Base-by-base conservation (phyloP, 2,888 invertebrate genomes). In the Brachylomia viminalis region DNA sequence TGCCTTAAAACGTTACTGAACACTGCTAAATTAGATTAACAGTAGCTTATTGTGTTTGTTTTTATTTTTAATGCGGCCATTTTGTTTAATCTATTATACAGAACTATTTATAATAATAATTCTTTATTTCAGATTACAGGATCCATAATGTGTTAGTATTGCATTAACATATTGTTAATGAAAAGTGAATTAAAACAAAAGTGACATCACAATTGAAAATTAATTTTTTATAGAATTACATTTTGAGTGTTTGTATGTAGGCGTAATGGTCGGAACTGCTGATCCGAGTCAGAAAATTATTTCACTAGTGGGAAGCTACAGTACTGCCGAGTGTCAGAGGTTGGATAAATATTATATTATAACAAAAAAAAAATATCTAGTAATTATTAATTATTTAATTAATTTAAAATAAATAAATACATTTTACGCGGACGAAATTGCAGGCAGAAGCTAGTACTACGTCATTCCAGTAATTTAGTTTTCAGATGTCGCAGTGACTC, bases 401-500 rank as follows among this genome's bases (percentile, higher is more conserved):
- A n/a, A n/a, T n/a, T n/a, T n/a, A n/a, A n/a, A n/a, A n/a, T n/a
- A n/a, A n/a, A n/a, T n/a, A n/a, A n/a, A n/a, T n/a, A n/a, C n/a
- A n/a, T 45, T 20, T 27, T 47, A 45, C 11, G 13, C 0, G 13
- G 5, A 65, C 8, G 8, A 23, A 49, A 5, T 30, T 23, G 30
- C 23, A 5, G 2, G 15, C 30, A 66, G 8, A 49, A 66, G 23
- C 30, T 30, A 47, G 49, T 38, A 15, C 42, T 0, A 33, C 20
- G 38, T 62, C 15, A 56, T 79, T 74, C 20, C 3, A 65, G 42
- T 74, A 49, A 80, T 49, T 56, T 20, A 38, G n/a, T 80, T 77
- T 64, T 64, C 11, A 11, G 38, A 30, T 52, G 58, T 38, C 42
- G 38, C 45, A 66, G 54, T 75, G 42, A 68, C 54, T 80, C 68